Evolutionary conservation across 1,140 invertebrate species (phyloP).

Genomic region (Hyles euphorbiae): DNA sequence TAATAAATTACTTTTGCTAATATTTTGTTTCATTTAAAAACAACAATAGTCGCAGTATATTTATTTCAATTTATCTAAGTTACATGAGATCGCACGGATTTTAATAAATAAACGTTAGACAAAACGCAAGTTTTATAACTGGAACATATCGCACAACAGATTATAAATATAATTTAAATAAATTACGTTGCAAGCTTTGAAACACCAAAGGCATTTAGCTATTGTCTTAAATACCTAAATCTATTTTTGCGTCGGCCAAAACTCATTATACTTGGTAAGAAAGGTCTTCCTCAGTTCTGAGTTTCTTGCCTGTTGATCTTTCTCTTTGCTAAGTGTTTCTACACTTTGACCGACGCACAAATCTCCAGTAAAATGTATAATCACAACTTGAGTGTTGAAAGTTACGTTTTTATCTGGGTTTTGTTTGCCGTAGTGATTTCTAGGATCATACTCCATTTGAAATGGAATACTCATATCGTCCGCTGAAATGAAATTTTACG

Average conservation of each 20-base stretch:
- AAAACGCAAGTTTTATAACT: conserved; percentile 37
- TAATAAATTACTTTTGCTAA: conserved; percentile 9
- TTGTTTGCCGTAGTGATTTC: conserved; percentile 48
- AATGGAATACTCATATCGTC: conserved; percentile 39
- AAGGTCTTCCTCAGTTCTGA: conserved; percentile 67
- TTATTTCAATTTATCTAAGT: conserved; percentile 14
- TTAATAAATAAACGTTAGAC: conserved; percentile 41
- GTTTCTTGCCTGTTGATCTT: conserved; percentile 65
- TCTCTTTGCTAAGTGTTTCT: conserved; percentile 67
- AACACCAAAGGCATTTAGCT: too few species aligned
- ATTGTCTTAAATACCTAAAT: conserved; percentile 9
- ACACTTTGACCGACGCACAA: conserved; percentile 67
- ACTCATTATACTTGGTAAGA: conserved; percentile 66
- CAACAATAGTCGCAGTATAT: background rate
- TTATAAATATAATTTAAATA: conserved; percentile 27
- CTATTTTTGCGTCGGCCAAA: conserved; percentile 65
- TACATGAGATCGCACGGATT: conserved; percentile 13
- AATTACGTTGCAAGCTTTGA: conserved; percentile 9
- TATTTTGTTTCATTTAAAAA: background rate
- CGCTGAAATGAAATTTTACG: conserved; percentile 22
- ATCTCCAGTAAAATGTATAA: conserved; percentile 66
- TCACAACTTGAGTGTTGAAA: conserved; percentile 67
- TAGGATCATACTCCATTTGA: conserved; percentile 45
- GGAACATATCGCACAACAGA: conserved; percentile 33
- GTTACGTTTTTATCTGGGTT: conserved; percentile 60